Conservation (phyloP, 2,113 vertebrate genomes). For the Dermatemys mawii region DNA sequence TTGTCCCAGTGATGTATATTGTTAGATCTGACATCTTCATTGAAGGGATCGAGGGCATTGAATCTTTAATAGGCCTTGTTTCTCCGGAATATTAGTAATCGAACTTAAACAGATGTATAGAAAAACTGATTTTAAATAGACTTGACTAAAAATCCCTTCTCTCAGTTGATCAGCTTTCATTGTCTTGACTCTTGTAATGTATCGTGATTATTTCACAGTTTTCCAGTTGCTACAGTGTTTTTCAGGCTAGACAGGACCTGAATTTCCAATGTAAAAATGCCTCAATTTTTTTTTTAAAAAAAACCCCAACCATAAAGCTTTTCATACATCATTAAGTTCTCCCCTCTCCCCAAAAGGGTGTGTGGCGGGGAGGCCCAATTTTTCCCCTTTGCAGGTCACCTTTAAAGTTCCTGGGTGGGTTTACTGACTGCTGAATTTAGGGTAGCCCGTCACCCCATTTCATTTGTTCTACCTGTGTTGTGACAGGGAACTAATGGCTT, state of each 20-base stretch:
- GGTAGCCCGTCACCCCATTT: not conserved
- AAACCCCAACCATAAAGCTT: not conserved
- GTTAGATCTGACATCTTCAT: not conserved
- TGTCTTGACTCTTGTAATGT: not conserved
- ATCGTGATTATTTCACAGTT: not conserved
- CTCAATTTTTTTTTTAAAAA: not conserved
- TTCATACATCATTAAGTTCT: not conserved
- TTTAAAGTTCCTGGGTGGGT: conserved; percentile 24
- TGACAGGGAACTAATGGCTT: not conserved
- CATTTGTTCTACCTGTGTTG: not conserved
- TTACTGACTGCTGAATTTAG: not conserved
- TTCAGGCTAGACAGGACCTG: not conserved
- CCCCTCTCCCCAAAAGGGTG: too few species aligned
- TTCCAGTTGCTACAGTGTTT: not conserved
- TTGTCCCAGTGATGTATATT: not conserved
- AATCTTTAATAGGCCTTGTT: not conserved
- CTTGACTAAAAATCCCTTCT: not conserved
- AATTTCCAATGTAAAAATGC: not conserved
- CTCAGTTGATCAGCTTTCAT: not conserved
- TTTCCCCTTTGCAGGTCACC: conserved; percentile 43
- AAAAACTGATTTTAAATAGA: not conserved
- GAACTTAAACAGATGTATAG: not conserved
- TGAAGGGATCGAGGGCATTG: not conserved
- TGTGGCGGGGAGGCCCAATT: conserved; percentile 5
- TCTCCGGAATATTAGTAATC: not conserved